Percentiles rank a stretch among this genome's conserved stretches.
These are phyloP conservation scores for Leptopilina drosophilae DNA, from an alignment of 2,888 invertebrate species.

Conservation along the genomic window DNA sequence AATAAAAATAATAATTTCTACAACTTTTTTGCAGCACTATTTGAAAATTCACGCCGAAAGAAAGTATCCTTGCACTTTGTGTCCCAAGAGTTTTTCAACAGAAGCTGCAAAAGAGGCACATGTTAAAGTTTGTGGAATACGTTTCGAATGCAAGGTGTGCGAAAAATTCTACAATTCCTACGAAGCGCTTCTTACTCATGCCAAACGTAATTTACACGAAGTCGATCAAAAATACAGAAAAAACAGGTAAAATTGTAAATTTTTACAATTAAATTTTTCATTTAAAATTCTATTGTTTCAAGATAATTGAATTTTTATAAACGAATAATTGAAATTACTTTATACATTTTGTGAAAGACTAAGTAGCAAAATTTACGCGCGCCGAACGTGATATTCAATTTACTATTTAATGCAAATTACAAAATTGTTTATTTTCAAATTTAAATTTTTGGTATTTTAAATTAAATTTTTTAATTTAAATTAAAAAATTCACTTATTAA, in stretches of 20 bases:
- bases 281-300: too few species aligned
- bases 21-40: constrained; percentile 74
- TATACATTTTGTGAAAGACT: too few species aligned
- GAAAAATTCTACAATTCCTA: constrained; percentile 71
- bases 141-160: constrained; percentile 72
- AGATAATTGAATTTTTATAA: too few species aligned
- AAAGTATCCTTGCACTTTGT: constrained; percentile 71
- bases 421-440: too few species aligned
- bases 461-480: too few species aligned
- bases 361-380: too few species aligned
- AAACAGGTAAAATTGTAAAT: constrained; percentile 59
- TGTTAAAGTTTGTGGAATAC: constrained; percentile 72
- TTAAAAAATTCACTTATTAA: too few species aligned
- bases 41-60: constrained; percentile 77
- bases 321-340: too few species aligned
- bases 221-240: constrained; percentile 71
- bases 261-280: too few species aligned
- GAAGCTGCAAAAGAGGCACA: constrained; percentile 74
- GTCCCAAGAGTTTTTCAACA: constrained; percentile 75
- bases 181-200: constrained; percentile 76
- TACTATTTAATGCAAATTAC: too few species aligned
- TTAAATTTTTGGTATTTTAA: too few species aligned
- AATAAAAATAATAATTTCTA: constrained; percentile 43
- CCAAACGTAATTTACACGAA: constrained; percentile 70
- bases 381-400: too few species aligned